phyloP scores from a whole-genome alignment of 2,113 vertebrate species.

The Aegithalos caudatus region DNA sequence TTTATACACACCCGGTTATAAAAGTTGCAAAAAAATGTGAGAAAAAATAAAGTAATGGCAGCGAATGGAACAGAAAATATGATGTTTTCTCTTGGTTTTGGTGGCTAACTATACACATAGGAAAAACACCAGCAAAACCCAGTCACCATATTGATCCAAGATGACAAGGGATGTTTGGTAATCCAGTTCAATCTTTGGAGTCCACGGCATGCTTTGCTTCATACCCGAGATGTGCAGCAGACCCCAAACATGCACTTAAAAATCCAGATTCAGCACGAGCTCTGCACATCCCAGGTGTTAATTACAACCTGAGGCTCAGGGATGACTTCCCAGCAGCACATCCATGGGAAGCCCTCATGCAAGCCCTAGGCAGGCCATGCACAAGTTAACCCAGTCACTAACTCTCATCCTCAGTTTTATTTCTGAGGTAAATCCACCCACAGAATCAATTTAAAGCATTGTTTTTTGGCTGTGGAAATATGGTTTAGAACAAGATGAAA shows the following conservation, averaged over 20 bases:
- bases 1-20: not conserved
- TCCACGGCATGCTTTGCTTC: not conserved
- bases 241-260: not conserved
- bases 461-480: not conserved
- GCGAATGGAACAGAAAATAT: slow-evolving; percentile 43
- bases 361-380: not conserved
- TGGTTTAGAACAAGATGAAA: not conserved
- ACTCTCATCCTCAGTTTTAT: not conserved
- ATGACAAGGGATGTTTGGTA: not conserved
- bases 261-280: not conserved
- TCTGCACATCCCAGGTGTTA: not conserved
- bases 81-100: slow-evolving; percentile 19
- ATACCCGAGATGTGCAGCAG: not conserved
- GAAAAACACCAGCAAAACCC: slow-evolving; percentile 2
- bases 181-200: not conserved
- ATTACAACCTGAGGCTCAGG: not conserved
- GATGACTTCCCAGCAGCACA: not conserved
- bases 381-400: not conserved
- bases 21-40: slow-evolving; percentile 24
- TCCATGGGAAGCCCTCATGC: not conserved
- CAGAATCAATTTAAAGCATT: not conserved
- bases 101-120: slow-evolving; percentile 38
- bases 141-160: slow-evolving; percentile 2
- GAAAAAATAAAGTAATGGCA: not conserved
- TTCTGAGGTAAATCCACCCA: not conserved